These are phyloP conservation scores for Ephestia elutella DNA, from an alignment of 1,140 invertebrate genomes.

Conservation along the genomic window DNA sequence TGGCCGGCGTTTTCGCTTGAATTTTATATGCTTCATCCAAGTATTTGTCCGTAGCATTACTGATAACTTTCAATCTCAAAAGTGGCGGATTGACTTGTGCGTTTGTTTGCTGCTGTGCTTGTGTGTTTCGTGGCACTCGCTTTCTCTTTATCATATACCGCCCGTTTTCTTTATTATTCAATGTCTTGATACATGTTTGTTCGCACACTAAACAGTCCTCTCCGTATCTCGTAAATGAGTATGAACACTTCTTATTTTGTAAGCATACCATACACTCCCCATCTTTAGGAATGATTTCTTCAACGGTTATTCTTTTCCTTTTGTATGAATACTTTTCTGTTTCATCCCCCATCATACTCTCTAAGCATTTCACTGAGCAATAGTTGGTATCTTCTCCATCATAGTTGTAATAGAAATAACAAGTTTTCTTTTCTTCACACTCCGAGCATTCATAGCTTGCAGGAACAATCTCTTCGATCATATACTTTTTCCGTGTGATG, in stretches of 20 bases:
- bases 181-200: slow-evolving; percentile 49
- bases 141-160: slow-evolving; percentile 52
- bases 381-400: slow-evolving; percentile 72
- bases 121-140: slow-evolving; percentile 26
- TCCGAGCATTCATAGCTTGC: slow-evolving; percentile 56
- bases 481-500: slow-evolving; percentile 51
- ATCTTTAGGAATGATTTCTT: slow-evolving; percentile 42
- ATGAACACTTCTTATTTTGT: slow-evolving; percentile 48
- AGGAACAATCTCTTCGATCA: slow-evolving; percentile 60
- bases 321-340: slow-evolving; percentile 71
- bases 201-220: slow-evolving; percentile 56
- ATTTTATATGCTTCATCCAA: slow-evolving; percentile 72
- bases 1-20: slow-evolving; percentile 73
- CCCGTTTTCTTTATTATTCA: slow-evolving; percentile 53
- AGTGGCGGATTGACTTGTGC: slow-evolving; percentile 42
- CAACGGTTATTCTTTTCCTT: slow-evolving; percentile 47
- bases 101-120: slow-evolving; percentile 12
- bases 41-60: slow-evolving; percentile 73
- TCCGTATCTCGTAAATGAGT: slow-evolving; percentile 49
- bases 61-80: slow-evolving; percentile 71
- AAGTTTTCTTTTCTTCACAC: slow-evolving; percentile 65
- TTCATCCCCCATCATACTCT: slow-evolving; percentile 74
- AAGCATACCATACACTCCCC: slow-evolving; percentile 51
- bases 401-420: slow-evolving; percentile 75
- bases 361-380: slow-evolving; percentile 72